Conservation (phyloP, 2,797 vertebrate species). For the Danionella dracula region DNA sequence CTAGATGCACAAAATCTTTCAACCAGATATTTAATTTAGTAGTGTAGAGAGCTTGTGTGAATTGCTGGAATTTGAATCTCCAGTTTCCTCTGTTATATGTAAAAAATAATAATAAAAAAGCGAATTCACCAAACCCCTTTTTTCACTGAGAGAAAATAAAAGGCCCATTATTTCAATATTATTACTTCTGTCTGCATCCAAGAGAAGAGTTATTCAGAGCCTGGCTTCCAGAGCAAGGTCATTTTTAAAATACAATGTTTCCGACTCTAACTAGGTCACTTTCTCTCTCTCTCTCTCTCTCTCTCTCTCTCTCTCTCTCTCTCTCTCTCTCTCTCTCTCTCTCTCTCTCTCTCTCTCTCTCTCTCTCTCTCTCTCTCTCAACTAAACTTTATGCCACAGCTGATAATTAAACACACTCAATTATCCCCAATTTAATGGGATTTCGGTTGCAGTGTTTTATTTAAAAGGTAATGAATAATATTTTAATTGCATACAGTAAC, state of each 20-base stretch:
- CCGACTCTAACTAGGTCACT: constrained; percentile 72
- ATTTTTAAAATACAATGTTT: constrained; percentile 79
- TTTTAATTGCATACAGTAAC: constrained; percentile 79
- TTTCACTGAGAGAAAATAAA: constrained; percentile 9
- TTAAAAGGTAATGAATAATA: constrained; percentile 84
- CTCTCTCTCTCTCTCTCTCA: constrained; percentile 62
- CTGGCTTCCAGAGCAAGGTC: constrained; percentile 74
- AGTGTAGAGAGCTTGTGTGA: no score
- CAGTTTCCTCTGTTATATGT: no score
- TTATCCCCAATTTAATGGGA: constrained; percentile 83
- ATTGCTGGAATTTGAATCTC: no score
- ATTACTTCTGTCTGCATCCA: constrained; percentile 45
- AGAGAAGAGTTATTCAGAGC: constrained; percentile 73
- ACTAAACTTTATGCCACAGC: constrained; percentile 65
- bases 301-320: constrained; percentile 12
- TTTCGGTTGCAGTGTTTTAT: constrained; percentile 74
- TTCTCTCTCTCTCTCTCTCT: constrained; percentile 10
- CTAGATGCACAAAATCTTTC: no score
- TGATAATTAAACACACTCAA: constrained; percentile 82
- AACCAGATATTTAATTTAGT: no score
- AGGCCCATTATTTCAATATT: constrained; percentile 34
- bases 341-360: constrained; percentile 19
- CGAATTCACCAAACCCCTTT: no score
- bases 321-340: constrained; percentile 9
- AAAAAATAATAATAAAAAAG: no score